Percentiles rank a stretch among this genome's conserved stretches.
phyloP scores from a whole-genome alignment of 2,888 invertebrate genomes.

The Caenorhabditis angaria region DNA sequence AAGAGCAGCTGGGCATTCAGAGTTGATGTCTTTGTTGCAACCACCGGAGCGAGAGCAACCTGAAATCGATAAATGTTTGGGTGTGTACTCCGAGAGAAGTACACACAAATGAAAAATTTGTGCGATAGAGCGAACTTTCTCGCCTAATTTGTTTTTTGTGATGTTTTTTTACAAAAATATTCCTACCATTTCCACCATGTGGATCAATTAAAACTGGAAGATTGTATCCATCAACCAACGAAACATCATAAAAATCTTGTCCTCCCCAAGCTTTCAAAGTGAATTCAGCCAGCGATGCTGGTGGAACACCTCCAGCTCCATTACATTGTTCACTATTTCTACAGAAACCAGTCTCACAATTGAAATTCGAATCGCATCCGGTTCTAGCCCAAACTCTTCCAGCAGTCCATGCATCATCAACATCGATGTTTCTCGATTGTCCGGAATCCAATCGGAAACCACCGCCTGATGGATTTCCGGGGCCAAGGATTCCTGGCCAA shows the following conservation, averaged over 20 bases:
- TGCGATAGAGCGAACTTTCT: too few relatives aligned
- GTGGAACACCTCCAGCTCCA: slow-evolving; percentile 74
- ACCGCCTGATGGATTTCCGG: slow-evolving; percentile 47
- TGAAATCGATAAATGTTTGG: background rate
- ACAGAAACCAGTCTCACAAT: slow-evolving; percentile 65
- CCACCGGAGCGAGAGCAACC: slow-evolving; percentile 49
- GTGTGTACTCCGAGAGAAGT: too few relatives aligned
- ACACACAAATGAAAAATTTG: too few relatives aligned
- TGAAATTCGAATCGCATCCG: slow-evolving; percentile 57
- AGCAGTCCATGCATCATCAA: slow-evolving; percentile 59
- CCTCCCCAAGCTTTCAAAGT: slow-evolving; percentile 72
- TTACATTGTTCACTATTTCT: slow-evolving; percentile 69
- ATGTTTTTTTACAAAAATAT: background rate
- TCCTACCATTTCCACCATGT: slow-evolving; percentile 13
- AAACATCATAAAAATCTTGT: slow-evolving; percentile 75
- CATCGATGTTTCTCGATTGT: slow-evolving; percentile 40
- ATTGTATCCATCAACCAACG: slow-evolving; percentile 76
- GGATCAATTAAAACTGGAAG: slow-evolving; percentile 54
- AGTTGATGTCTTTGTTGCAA: slow-evolving; percentile 46
- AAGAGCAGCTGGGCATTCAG: slow-evolving; percentile 44
- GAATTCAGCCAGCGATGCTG: slow-evolving; percentile 74
- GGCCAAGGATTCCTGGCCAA: slow-evolving; percentile 64
- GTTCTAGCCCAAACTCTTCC: slow-evolving; percentile 64
- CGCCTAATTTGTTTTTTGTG: background rate
- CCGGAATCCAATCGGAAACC: slow-evolving; percentile 57